These are phyloP conservation scores for Eupeodes corollae DNA, from an alignment of 1,140 invertebrate species.

Conservation along the genomic window DNA sequence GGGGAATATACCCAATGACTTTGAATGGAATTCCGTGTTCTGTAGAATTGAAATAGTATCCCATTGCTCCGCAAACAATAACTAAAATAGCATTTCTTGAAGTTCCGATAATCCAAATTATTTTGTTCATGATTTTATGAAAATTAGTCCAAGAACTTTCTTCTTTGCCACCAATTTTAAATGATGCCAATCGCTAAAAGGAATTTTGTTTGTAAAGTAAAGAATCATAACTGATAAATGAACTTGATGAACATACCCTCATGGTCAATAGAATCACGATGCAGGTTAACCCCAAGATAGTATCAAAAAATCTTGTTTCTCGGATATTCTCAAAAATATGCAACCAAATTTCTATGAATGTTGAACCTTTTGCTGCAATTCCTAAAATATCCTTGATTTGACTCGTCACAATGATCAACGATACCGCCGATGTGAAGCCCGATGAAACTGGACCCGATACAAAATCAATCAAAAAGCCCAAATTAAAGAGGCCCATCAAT, in stretches of 20 bases:
- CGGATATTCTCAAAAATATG: slow-evolving; percentile 51
- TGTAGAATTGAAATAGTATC: slow-evolving; percentile 40
- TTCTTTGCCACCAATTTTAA: slow-evolving; percentile 43
- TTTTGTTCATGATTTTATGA: slow-evolving; percentile 41
- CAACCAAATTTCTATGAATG: slow-evolving; percentile 60
- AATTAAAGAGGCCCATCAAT: slow-evolving; percentile 73
- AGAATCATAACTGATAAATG: not conserved
- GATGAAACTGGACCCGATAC: slow-evolving; percentile 87
- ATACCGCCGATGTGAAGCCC: slow-evolving; percentile 86
- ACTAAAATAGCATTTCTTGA: slow-evolving; percentile 70
- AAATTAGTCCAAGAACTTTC: slow-evolving; percentile 39
- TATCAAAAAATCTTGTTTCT: slow-evolving; percentile 51
- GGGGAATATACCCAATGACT: slow-evolving; percentile 48
- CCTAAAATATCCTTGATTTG: slow-evolving; percentile 78
- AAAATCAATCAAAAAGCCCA: slow-evolving; percentile 87
- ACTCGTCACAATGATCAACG: slow-evolving; percentile 77
- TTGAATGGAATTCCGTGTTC: slow-evolving; percentile 31
- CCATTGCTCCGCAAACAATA: slow-evolving; percentile 49
- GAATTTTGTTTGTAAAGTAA: not conserved
- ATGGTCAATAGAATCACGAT: slow-evolving; percentile 57
- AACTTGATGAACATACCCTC: slow-evolving; percentile 43
- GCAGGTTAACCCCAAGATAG: slow-evolving; percentile 56
- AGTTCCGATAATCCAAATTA: slow-evolving; percentile 54
- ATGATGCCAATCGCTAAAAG: slow-evolving; percentile 27
- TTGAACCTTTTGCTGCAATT: slow-evolving; percentile 60